Percentiles rank a stretch among this genome's conserved stretches.
Evolutionary conservation across 2,888 invertebrate genomes (phyloP).

Genomic region (Deilephila porcellus): DNA sequence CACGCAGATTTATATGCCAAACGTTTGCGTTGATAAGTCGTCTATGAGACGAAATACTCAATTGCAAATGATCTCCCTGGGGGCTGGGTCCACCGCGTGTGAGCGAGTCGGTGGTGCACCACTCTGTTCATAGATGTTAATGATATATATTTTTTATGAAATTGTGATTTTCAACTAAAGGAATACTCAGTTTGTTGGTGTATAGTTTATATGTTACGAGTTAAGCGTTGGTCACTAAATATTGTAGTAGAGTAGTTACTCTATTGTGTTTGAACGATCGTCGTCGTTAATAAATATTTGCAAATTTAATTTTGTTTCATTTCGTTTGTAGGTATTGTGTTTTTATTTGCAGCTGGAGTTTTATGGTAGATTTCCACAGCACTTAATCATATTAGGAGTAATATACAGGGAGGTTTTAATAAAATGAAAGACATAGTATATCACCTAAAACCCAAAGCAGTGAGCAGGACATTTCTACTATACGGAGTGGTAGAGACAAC

Average conservation of each 20-base stretch:
- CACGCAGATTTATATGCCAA: not conserved
- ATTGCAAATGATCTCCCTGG: not conserved
- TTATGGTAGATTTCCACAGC: too few species aligned
- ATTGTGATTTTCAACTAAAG: conserved; percentile 15
- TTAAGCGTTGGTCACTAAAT: conserved; percentile 27
- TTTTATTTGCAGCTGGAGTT: not conserved
- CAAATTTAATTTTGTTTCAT: conserved; percentile 1
- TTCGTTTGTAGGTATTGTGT: not conserved
- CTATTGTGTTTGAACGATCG: conserved; percentile 25
- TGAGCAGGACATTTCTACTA: too few species aligned
- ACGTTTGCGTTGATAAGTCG: not conserved
- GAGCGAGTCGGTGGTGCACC: conserved; percentile 10
- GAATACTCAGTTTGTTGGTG: conserved; percentile 26
- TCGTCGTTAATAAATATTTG: conserved; percentile 24
- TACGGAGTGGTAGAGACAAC: too few species aligned
- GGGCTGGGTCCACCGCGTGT: not conserved
- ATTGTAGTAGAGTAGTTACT: conserved; percentile 24
- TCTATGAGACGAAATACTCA: conserved; percentile 11
- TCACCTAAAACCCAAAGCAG: too few species aligned
- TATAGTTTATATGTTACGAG: conserved; percentile 24
- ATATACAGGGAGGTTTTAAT: too few species aligned
- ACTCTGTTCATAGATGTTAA: conserved; percentile 1
- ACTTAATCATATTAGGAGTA: too few species aligned
- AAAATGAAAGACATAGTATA: too few species aligned
- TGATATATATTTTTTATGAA: conserved; percentile 22